Evolutionary conservation across 1,140 invertebrate species (phyloP).

Genomic region (Arion vulgaris): DNA sequence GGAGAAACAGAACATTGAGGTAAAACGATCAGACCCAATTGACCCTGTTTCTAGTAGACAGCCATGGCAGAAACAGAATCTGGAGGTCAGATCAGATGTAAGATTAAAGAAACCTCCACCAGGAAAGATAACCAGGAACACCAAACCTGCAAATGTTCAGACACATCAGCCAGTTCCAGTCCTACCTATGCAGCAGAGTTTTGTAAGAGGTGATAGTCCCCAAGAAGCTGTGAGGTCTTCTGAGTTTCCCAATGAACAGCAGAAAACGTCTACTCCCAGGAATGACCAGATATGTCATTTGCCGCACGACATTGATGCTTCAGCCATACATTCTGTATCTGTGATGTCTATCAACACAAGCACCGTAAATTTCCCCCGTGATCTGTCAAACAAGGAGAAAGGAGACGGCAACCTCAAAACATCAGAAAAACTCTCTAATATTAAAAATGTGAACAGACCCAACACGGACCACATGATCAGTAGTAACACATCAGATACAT

Average conservation of each 20-base stretch:
- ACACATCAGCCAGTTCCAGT: neutral
- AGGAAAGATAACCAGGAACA: neutral
- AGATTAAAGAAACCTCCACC: neutral
- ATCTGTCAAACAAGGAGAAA: neutral
- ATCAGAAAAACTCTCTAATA: neutral
- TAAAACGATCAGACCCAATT: neutral
- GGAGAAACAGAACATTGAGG: neutral
- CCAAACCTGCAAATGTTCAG: neutral
- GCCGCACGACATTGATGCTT: slow-evolving; percentile 17
- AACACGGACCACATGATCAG: neutral
- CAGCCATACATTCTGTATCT: slow-evolving; percentile 26
- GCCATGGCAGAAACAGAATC: neutral
- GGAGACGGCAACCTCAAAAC: neutral
- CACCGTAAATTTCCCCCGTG: too few relatives aligned
- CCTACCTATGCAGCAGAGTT: neutral
- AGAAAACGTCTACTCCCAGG: slow-evolving; percentile 24
- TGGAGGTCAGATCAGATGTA: neutral
- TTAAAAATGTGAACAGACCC: neutral
- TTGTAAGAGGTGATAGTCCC: neutral
- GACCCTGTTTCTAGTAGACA: neutral
- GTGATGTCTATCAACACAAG: neutral
- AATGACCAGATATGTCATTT: neutral
- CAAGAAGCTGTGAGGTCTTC: neutral
- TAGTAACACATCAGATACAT: slow-evolving; percentile 16
- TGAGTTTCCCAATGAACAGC: neutral